Percentiles rank a stretch among this genome's conserved stretches.
Conservation (phyloP, 2,113 vertebrate genomes). For the Eublepharis macularius region DNA sequence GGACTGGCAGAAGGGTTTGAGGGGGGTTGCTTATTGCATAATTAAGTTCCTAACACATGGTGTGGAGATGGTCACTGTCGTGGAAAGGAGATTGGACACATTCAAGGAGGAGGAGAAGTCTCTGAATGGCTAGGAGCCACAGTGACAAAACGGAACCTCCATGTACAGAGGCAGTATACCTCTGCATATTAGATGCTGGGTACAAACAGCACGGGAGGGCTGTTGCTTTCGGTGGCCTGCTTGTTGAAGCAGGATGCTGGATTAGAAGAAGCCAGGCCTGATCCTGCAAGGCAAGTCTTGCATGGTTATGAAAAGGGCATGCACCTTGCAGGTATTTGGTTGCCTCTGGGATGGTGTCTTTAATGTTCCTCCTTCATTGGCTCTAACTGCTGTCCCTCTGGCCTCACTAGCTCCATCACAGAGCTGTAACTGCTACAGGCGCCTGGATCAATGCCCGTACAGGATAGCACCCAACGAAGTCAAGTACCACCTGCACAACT, state of each 20-base stretch:
- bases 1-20: too few species aligned
- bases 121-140: not conserved
- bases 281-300: not conserved
- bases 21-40: too few species aligned
- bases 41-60: too few species aligned
- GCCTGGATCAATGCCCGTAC: constrained; percentile 72
- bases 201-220: not conserved
- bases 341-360: too few species aligned
- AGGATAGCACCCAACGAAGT: constrained; percentile 72
- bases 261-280: not conserved
- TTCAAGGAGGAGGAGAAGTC: not conserved
- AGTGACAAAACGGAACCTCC: not conserved
- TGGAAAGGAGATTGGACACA: not conserved
- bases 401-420: constrained; percentile 49
- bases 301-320: not conserved
- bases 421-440: constrained; percentile 71
- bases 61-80: too few species aligned
- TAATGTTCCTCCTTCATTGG: not conserved
- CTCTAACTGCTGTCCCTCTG: accelerated
- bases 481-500: constrained; percentile 79
- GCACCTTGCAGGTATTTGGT: too few species aligned
- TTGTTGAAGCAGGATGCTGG: too few species aligned
- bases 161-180: not conserved
- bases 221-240: not conserved
- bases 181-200: not conserved